Base-by-base conservation (phyloP, 2,113 vertebrate genomes). In the Takifugu flavidus region DNA sequence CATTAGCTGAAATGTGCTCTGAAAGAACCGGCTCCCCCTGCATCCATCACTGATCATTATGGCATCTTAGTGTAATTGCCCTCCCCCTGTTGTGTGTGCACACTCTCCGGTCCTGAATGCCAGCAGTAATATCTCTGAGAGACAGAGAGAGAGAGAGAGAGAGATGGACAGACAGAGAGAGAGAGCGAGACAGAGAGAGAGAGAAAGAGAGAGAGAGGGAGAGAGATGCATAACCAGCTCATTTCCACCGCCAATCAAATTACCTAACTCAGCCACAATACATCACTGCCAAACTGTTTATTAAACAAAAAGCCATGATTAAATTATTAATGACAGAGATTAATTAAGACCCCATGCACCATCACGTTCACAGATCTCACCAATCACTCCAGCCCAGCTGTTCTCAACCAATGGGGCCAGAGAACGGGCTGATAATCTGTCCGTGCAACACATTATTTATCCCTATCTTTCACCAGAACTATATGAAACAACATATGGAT, bases 321-420 rank as follows among this genome's bases (percentile, higher is more conserved):
- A 82, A 89, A 89, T 89, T 87, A 89, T 87, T 89, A 89, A 87
- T 81, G 87, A 86, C 87, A 85, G 84, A 87, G 87, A 89, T 89
- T 89, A 87, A 89, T 86, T 77, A 84, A 82, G 77, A 75, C 65
- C 56, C 77, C 34, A 31, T 55, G 64, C 69, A 56, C 55, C 58
- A 56, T 65, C 60, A 49, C 20, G 52, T 28, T 49, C 31, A 20
- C 31, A 47, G 13, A 20, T 26, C 15, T 25, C 15, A n/a, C 15
- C 47, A 20, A n/a, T 20, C 47, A 49, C 6, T 20, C 47, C 5
- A 3, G 7, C 47, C 44, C 44, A 45, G 44, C 44, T 45, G 14
- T 45, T 45, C 14, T 45, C 13, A 45, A 15, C 13, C 44, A 45
- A 15, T 45, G 44, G 44, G 44, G 13, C 14, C 12, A 45, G 34